phyloP scores from a whole-genome alignment of 2,797 vertebrate species.

The Coreius guichenoti region DNA sequence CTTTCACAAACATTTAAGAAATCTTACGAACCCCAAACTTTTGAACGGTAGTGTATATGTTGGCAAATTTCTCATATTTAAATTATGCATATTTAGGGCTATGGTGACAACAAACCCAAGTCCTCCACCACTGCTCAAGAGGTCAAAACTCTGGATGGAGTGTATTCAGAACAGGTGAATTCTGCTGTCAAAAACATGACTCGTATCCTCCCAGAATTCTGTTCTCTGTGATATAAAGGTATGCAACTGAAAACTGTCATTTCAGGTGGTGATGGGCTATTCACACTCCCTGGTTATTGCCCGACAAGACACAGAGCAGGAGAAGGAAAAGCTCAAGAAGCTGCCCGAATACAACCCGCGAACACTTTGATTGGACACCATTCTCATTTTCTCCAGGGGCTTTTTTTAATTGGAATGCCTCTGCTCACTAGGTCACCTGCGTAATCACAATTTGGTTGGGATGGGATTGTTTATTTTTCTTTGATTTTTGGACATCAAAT shows the following conservation, averaged over 20 bases:
- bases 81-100: slow-evolving; percentile 79
- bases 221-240: neutral
- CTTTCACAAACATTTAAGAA: neutral
- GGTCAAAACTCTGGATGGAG: slow-evolving; percentile 92
- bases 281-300: slow-evolving; percentile 90
- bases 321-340: slow-evolving; percentile 90
- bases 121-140: slow-evolving; percentile 95
- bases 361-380: slow-evolving; percentile 82
- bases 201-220: neutral
- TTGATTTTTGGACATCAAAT: slow-evolving; percentile 48
- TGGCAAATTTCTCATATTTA: neutral
- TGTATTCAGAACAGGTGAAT: slow-evolving; percentile 90
- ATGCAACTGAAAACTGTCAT: slow-evolving; percentile 25
- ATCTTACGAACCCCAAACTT: neutral
- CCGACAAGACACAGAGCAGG: slow-evolving; percentile 86
- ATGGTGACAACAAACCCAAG: slow-evolving; percentile 96
- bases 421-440: slow-evolving; percentile 57
- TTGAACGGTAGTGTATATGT: neutral
- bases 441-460: slow-evolving; percentile 58
- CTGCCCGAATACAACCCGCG: slow-evolving; percentile 96
- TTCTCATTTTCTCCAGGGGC: slow-evolving; percentile 57
- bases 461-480: slow-evolving; percentile 34
- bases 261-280: slow-evolving; percentile 94
- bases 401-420: slow-evolving; percentile 59
- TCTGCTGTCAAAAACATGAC: neutral